phyloP scores from a whole-genome alignment of 2,113 vertebrate species.

The Apodemus sylvaticus region DNA sequence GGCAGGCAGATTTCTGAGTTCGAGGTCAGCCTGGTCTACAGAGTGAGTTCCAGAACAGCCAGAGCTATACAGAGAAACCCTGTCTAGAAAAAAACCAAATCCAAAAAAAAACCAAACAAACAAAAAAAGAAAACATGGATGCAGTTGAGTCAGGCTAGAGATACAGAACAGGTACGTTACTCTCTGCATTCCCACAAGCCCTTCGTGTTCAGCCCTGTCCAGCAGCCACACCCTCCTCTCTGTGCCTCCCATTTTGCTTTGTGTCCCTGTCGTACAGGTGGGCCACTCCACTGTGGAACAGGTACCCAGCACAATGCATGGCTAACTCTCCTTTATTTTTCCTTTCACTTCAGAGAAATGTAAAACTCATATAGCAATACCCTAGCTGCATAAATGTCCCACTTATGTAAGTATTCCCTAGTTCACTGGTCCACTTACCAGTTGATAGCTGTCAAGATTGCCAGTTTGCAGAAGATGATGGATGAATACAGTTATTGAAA shows the following conservation, averaged over 20 bases:
- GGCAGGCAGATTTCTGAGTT: too few species aligned
- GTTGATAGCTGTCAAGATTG: neutral
- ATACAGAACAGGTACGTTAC: neutral
- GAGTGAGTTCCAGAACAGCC: too few species aligned
- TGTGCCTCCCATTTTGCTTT: neutral
- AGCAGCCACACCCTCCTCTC: neutral
- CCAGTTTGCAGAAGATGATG: neutral
- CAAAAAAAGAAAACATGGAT: neutral
- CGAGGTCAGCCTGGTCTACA: too few species aligned
- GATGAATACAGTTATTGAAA: neutral
- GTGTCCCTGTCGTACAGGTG: rapidly evolving
- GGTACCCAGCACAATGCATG: rapidly evolving
- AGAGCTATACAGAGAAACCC: too few species aligned
- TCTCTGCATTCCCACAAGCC: neutral
- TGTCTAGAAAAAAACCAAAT: too few species aligned
- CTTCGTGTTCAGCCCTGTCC: rapidly evolving
- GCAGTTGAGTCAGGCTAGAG: neutral
- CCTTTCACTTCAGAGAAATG: rapidly evolving
- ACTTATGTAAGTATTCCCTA: rapidly evolving
- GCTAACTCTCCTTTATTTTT: rapidly evolving
- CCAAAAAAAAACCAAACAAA: too few species aligned
- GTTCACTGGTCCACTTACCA: neutral
- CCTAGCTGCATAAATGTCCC: neutral
- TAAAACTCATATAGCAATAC: rapidly evolving
- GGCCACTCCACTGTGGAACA: rapidly evolving